Evolutionary conservation across 2,113 vertebrate genomes (phyloP), one percentile per base, ranked within the genome.

Genomic region (Micromys minutus): DNA sequence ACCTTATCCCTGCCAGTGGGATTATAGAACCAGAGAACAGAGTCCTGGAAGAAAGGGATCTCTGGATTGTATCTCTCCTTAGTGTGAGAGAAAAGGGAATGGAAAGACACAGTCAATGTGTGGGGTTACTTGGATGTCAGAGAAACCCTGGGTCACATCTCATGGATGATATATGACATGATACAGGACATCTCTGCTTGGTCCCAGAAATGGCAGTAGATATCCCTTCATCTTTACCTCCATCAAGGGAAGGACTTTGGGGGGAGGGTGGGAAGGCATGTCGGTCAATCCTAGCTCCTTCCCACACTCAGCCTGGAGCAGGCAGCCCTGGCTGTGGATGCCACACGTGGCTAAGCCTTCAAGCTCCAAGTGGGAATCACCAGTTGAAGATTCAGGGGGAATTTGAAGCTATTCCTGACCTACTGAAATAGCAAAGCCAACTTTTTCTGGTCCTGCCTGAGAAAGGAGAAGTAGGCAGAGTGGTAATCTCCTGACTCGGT

Each of bases 1-100:
- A n/a, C n/a, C n/a, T n/a, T n/a, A n/a, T n/a, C n/a, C 55, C 80
- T 45, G 91, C 94, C 92, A 79, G 77, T 87, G 79, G 93, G 92
- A 84, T 87, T 87, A 74, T 84, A 87, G 89, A 97, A 45, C 26
- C 67, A 47, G 88, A 65, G 63, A 81, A 42, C n/a, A 65, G 91
- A 76, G 77, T 31, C 87, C 74, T 77, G 71, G 75, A 87, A 81
- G 91, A 85, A 94, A 92, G 75, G 42, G 57, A 42, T 76, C 55
- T 45, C 9, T 2, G 42, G 69, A 89, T 89, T 63, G 24, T 1
- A n/a, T 77, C 22, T 76, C 26, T 75, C 22, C 72, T 94, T 92
- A 77, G 26, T 79, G 71, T 21, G 9, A 50, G 3, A 94, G 34
- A 63, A 87, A 94, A 79, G 47, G 36, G 39, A 59, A 72, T 10